Evolutionary conservation across 2,888 invertebrate genomes (phyloP), one percentile per base, ranked within the genome.

Genomic region (Ormia ochracea): DNA sequence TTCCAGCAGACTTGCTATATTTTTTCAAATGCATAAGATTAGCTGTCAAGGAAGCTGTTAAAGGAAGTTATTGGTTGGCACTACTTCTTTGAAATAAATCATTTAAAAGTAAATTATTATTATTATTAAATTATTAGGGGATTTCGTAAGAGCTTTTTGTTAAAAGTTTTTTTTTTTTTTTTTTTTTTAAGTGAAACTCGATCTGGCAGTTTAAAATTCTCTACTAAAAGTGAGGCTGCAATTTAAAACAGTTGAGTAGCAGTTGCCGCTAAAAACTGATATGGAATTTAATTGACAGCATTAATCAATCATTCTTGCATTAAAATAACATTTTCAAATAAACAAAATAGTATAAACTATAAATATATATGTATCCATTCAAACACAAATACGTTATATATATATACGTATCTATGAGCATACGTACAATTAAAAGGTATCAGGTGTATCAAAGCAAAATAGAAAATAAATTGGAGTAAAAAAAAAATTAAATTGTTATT

Each of bases 231-330:
- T 14, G 7, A 10, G 6, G 17, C 14, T 4, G 33, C 38, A 70
- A 58, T 58, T 58, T 48, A 48, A 58, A 63, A 43, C 43, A 63
- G 43, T 63, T 63, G 52, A 63, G 4, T 43, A 33, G 33, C 17
- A 26, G 33, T 26, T n/a, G 72, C 61, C 61, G 43, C 61, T 61
- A 45, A 7, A 50, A 36, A 61, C 31, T 33, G 9, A 43, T 31
- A 33, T 63, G 33, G 52, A 52, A 72, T 72, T 33, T 26, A 21
- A 63, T 36, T 63, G 41, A 65, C 66, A 56, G 56, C 72, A 77
- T 74, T 65, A 78, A 61, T n/a, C n/a, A n/a, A n/a, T 80, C 80
- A 76, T 63, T 80, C 80, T 73, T 72, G 66, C 80, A 76, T 76
- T 61, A 68, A 76, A 80, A 63, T 68, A 56, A 63, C 61, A 63